Evolutionary conservation across 2,797 vertebrate genomes (phyloP).

Genomic region (Characodon lateralis): DNA sequence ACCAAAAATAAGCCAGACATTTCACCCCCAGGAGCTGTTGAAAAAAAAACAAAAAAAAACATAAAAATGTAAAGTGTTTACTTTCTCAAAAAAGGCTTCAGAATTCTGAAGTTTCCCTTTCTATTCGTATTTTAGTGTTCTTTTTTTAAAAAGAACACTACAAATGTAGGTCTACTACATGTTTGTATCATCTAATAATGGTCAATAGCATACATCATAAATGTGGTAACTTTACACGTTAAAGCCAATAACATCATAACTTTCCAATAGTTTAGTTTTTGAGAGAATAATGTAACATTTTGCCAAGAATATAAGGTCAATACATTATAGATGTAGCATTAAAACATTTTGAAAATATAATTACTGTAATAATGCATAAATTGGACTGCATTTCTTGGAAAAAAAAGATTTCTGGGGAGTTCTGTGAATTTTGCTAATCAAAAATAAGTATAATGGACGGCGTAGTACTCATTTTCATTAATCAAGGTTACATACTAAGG

Average conservation of each 20-base stretch:
- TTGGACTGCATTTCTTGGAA: too few relatives aligned
- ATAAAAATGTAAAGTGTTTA: neutral
- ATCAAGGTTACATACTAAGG: too few relatives aligned
- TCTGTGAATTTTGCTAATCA: too few relatives aligned
- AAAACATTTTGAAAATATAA: too few relatives aligned
- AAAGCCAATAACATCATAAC: neutral
- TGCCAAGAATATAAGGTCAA: too few relatives aligned
- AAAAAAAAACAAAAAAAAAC: slow-evolving; percentile 1
- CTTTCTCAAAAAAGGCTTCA: neutral
- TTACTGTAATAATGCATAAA: too few relatives aligned
- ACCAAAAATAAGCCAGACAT: neutral
- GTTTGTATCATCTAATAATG: neutral
- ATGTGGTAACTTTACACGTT: too few relatives aligned
- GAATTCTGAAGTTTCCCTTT: neutral
- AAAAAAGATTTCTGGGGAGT: too few relatives aligned
- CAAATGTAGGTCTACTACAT: neutral
- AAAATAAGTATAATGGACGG: neutral
- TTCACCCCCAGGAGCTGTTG: neutral
- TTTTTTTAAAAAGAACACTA: neutral
- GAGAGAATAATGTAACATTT: too few relatives aligned
- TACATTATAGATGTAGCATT: too few relatives aligned
- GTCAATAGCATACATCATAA: neutral
- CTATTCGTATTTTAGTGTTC: neutral
- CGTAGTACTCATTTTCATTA: too few relatives aligned
- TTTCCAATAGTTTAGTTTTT: too few relatives aligned